A percentile compares a stretch with the other conserved stretches of the same genome.
Conservation (phyloP, 2,797 vertebrate species). For the Sebastolobus alascanus region DNA sequence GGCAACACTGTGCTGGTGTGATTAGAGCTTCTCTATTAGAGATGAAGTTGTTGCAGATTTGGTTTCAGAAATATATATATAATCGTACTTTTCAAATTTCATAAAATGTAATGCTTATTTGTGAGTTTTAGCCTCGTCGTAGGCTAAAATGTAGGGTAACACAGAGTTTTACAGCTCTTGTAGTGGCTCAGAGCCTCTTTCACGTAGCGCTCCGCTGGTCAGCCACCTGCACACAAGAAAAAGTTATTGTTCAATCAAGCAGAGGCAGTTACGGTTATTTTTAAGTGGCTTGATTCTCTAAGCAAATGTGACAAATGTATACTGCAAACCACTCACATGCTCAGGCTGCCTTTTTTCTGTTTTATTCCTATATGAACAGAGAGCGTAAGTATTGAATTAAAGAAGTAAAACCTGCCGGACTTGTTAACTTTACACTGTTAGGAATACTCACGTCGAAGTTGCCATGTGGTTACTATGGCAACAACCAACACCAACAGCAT, state of each 20-base stretch:
- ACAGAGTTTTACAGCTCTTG: constrained; percentile 67
- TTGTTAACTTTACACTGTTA: neutral
- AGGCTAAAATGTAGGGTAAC: neutral
- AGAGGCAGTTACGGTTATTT: neutral
- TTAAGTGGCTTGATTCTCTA: neutral
- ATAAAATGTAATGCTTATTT: neutral
- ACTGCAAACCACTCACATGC: constrained; percentile 60
- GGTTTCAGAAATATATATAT: neutral
- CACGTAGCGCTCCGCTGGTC: constrained; percentile 30
- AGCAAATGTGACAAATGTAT: neutral
- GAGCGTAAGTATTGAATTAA: neutral
- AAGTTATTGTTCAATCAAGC: neutral
- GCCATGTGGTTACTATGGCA: constrained; percentile 48
- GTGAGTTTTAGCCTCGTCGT: neutral
- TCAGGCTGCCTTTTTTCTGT: constrained; percentile 56
- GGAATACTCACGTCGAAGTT: constrained; percentile 69
- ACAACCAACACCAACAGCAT: constrained; percentile 56
- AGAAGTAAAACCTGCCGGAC: neutral
- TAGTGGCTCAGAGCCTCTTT: constrained; percentile 58
- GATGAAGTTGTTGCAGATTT: neutral
- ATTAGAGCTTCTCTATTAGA: neutral
- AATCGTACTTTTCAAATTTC: neutral
- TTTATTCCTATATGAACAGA: constrained; percentile 59
- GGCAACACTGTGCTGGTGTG: neutral
- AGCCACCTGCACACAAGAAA: constrained; percentile 61